Evolutionary conservation across 2,888 invertebrate genomes (phyloP).

Genomic region (Oligia fasciuncula): DNA sequence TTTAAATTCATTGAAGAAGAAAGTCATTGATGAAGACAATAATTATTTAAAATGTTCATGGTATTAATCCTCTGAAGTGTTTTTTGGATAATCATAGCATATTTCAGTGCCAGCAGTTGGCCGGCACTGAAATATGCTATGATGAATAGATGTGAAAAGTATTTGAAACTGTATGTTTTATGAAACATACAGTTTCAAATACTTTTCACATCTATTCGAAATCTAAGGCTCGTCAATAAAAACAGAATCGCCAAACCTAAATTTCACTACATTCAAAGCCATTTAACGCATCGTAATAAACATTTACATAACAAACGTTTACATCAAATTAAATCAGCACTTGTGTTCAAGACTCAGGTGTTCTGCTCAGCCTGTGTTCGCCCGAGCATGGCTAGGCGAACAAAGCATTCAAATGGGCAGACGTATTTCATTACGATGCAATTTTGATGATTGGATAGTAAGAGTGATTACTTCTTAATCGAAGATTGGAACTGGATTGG

Average conservation of each 20-base stretch:
- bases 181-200: no score
- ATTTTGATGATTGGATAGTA: constrained; percentile 70
- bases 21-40: no score
- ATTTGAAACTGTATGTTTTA: no score
- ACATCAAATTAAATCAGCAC: constrained; percentile 38
- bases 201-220: neutral
- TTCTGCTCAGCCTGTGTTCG: constrained; percentile 42
- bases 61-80: no score
- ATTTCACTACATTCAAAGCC: constrained; percentile 1
- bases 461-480: constrained; percentile 59
- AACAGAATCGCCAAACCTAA: neutral
- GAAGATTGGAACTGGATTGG: constrained; percentile 30
- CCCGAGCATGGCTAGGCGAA: constrained; percentile 52
- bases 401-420: constrained; percentile 69
- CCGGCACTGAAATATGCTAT: no score
- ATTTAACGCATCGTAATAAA: constrained; percentile 2
- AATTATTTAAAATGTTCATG: no score
- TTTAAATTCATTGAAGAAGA: neutral
- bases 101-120: no score
- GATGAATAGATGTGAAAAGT: neutral
- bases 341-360: constrained; percentile 53
- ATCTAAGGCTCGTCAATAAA: neutral
- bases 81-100: no score
- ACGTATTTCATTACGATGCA: constrained; percentile 68
- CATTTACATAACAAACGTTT: constrained; percentile 43